phyloP scores from a whole-genome alignment of 2,888 invertebrate species.

The Steromphala cineraria region DNA sequence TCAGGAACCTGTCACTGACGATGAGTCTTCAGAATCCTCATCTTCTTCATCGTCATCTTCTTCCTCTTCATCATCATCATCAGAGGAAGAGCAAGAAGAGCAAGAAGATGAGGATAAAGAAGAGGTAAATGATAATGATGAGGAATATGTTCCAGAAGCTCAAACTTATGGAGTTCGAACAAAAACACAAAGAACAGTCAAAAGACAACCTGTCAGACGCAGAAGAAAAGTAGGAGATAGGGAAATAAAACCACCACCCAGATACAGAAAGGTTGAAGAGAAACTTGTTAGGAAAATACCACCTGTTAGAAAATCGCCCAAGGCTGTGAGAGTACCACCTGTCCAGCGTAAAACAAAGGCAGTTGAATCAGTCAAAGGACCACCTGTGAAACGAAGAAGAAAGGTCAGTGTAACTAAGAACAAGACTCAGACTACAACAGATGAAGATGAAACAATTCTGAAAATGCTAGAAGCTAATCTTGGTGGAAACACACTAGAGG shows the following conservation, averaged over 20 bases:
- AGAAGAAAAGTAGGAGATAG: not conserved
- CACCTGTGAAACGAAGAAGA: not conserved
- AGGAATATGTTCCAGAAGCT: not conserved
- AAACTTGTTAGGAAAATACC: no score
- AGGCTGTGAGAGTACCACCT: not conserved
- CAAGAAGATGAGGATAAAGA: not conserved
- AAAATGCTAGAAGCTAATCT: no score
- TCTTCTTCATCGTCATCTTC: slow-evolving; percentile 20
- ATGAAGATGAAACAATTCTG: no score
- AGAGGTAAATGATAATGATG: not conserved
- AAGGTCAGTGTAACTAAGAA: not conserved
- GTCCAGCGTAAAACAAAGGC: slow-evolving; percentile 18
- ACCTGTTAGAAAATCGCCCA: no score
- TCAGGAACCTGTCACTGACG: not conserved
- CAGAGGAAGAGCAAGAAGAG: slow-evolving; percentile 12
- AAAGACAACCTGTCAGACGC: not conserved
- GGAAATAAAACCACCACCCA: no score
- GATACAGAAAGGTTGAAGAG: no score
- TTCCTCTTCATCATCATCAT: slow-evolving; percentile 24
- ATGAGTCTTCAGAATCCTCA: not conserved
- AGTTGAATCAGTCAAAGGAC: slow-evolving; percentile 9
- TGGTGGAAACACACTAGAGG: no score
- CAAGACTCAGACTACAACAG: not conserved
- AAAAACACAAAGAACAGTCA: not conserved
- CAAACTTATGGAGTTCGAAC: not conserved